Evolutionary conservation across 1,140 invertebrate genomes (phyloP), one percentile per base, ranked within the genome.

Genomic region (Nomia melanderi): DNA sequence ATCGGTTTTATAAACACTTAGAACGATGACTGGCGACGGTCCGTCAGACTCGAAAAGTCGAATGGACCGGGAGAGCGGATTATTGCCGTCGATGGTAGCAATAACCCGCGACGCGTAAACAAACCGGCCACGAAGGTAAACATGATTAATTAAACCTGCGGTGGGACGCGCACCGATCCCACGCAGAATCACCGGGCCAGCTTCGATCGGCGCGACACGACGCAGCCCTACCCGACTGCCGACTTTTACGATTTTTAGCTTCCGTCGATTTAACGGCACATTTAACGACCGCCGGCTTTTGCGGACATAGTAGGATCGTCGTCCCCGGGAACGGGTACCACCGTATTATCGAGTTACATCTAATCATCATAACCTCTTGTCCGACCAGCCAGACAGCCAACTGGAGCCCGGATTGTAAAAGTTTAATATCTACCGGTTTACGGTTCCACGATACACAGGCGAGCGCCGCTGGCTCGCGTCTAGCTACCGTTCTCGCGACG

Each of bases 361-460:
- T 92, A 92, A 92, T 92, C 91, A 92, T 92, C 91, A 86, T 92
- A 91, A 91, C 88, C 88, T 90, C 87, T 87, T 90, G 87, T 88
- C 84, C 87, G 84, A 86, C 82, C 83, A 83, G 54, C 77, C 79
- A 76, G 56, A 73, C 81, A 78, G 83, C 81, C n/a, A n/a, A n/a
- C n/a, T n/a, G n/a, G 80, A 85, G 84, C 85, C 76, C 69, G 78
- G 84, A 91, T 88, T 91, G 90, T 91, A 91, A 92, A 92, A 92
- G 85, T 92, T 91, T 92, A 91, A 91, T 92, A 91, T 91, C 91
- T 82, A 86, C 74, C 80, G 84, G 86, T 92, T 92, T 92, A 92
- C 89, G 91, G 91, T 87, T 88, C 67, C 85, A 66, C 86, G 90
- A 89, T 88, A 85, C 85, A 87, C 84, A 82, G 72, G 14, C 60